Conservation (phyloP, 2,797 vertebrate genomes). For the Gymnoscopelus microlampas region DNA sequence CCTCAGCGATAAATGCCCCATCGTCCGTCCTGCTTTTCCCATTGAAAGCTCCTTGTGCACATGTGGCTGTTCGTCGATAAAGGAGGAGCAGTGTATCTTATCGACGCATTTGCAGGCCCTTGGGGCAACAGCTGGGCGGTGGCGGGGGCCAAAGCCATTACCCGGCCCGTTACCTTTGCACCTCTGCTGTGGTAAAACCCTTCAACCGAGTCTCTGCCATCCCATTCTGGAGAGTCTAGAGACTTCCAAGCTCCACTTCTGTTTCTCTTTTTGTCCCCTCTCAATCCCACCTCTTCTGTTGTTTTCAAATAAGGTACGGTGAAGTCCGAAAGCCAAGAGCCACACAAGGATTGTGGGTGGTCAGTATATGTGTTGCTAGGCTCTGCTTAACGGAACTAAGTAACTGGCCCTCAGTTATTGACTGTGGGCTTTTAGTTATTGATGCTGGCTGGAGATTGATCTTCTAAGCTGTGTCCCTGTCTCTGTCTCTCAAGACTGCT, state of each 20-base stretch:
- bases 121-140: constrained; percentile 30
- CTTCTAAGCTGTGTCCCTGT: constrained; percentile 6
- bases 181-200: constrained; percentile 47
- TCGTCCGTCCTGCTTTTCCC: too few relatives aligned
- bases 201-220: constrained; percentile 17
- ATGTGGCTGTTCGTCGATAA: not conserved
- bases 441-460: constrained; percentile 23
- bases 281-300: constrained; percentile 2
- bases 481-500: constrained; percentile 19
- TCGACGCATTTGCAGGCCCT: too few relatives aligned
- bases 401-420: constrained; percentile 26
- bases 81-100: too few relatives aligned
- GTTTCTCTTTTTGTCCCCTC: not conserved
- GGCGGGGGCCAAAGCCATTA: constrained; percentile 53
- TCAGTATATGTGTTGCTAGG: constrained; percentile 31
- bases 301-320: not conserved
- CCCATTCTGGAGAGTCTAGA: constrained; percentile 24
- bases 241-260: constrained; percentile 10
- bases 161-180: constrained; percentile 35
- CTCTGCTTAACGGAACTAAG: constrained; percentile 7
- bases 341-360: constrained; percentile 25
- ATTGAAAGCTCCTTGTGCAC: too few relatives aligned
- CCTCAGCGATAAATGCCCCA: not conserved
- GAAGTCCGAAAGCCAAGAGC: not conserved
- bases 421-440: constrained; percentile 18